Conservation (phyloP, 2,888 invertebrate species). For the Lissonota sp. region DNA sequence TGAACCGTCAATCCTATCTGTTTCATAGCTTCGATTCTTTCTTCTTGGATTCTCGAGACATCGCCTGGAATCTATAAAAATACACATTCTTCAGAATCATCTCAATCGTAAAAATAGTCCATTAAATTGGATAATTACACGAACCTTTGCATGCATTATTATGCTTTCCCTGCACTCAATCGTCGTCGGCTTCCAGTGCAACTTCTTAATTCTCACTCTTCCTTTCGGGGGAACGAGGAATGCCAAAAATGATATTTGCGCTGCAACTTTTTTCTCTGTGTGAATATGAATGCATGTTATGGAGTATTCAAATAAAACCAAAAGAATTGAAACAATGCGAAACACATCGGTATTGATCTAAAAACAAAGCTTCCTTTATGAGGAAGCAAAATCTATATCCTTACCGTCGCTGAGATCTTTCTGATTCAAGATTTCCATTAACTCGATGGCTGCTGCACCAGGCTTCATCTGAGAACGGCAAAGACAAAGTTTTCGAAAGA, state of each 20-base stretch:
- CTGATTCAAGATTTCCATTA: constrained; percentile 19
- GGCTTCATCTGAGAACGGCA: background rate
- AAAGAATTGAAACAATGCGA: too few species aligned
- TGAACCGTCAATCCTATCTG: constrained; percentile 15
- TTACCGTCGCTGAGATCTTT: constrained; percentile 32
- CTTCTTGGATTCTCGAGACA: background rate
- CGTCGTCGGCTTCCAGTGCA: constrained; percentile 49
- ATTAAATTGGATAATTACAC: constrained; percentile 10
- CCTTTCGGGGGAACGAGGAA: constrained; percentile 45
- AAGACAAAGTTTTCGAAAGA: constrained; percentile 14
- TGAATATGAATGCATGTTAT: background rate
- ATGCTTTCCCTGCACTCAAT: constrained; percentile 45
- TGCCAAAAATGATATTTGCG: constrained; percentile 27
- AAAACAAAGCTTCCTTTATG: too few species aligned
- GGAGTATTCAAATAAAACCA: too few species aligned
- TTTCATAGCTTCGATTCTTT: constrained; percentile 9
- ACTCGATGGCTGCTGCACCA: constrained; percentile 8
- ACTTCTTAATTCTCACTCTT: constrained; percentile 40
- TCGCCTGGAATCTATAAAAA: constrained; percentile 22
- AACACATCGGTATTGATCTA: too few species aligned
- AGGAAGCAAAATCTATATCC: too few species aligned
- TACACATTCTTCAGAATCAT: background rate
- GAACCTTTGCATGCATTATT: constrained; percentile 46
- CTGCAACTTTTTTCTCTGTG: constrained; percentile 33
- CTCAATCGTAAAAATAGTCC: background rate